These are phyloP conservation scores for Papilio helenus DNA, from an alignment of 1,140 invertebrate genomes.

Conservation along the genomic window DNA sequence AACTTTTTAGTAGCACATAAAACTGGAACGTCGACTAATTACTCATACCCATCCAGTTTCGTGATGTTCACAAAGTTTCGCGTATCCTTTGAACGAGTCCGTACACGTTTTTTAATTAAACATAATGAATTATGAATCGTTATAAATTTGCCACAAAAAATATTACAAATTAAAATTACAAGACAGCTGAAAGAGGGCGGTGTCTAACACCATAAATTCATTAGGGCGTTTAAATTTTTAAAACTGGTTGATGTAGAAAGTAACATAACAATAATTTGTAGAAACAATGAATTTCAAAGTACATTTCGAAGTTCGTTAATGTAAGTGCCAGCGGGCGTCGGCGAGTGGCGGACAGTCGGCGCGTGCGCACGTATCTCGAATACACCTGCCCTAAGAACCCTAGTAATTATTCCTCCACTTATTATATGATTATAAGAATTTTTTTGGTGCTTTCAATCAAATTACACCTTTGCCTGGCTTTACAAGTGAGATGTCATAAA, in stretches of 20 bases:
- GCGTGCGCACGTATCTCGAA: constrained; percentile 58
- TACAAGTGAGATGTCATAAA: constrained; percentile 81
- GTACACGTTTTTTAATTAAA: constrained; percentile 26
- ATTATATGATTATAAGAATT: constrained; percentile 82
- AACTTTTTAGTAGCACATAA: background rate
- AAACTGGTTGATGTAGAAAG: constrained; percentile 18
- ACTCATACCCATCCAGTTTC: background rate
- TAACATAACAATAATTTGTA: constrained; percentile 33
- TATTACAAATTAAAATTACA: constrained; percentile 6
- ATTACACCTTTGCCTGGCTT: constrained; percentile 78
- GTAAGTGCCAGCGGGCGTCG: constrained; percentile 44
- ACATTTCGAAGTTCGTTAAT: constrained; percentile 36
- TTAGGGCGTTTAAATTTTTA: constrained; percentile 9
- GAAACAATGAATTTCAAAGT: constrained; percentile 31
- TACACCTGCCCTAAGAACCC: constrained; percentile 76
- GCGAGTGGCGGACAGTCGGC: constrained; percentile 48
- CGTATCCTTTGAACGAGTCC: background rate
- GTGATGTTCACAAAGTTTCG: constrained; percentile 14
- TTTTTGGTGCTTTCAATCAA: constrained; percentile 83
- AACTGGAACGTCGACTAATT: background rate
- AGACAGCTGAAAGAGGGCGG: constrained; percentile 30
- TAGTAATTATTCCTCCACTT: constrained; percentile 81
- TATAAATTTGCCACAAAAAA: constrained; percentile 17
- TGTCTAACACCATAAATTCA: constrained; percentile 8
- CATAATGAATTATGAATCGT: constrained; percentile 27